Evolutionary conservation across 2,113 vertebrate species (phyloP), one percentile per base, ranked within the genome.

Genomic region (Microtus richardsoni): DNA sequence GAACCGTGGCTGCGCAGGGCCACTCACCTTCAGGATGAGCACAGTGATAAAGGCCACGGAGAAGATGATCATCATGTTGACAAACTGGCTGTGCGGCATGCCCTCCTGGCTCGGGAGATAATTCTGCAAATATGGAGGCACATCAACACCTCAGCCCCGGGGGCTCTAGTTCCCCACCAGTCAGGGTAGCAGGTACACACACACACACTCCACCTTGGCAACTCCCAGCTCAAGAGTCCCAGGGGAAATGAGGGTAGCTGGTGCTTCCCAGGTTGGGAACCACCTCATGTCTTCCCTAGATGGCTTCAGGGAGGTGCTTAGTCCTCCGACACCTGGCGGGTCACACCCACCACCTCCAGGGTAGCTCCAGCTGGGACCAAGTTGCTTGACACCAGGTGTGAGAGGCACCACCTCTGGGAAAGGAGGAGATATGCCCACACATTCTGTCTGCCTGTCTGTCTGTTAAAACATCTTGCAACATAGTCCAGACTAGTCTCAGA

Each of bases 1-100:
- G 91, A 75, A 79, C 68, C 16, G 0, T 0, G 2, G 13, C 10
- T 11, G 7, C 0, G 3, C 6, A 0, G 4, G 24, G 4, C 30
- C 62, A 9, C 86, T 95, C 97, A 99, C 99, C 98, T 99, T 99
- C 80, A 99, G 96, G 71, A 98, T 36, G 33, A 99, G 98, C 89
- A 98, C 98, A 0, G 97, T 96, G 41, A 98, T 1, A 58, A 99
- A 99, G 0, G 98, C 98, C 0, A 98, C 3, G 11, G 97, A 98
- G 94, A 99, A 98, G 85, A 98, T 97, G 97, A 98, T 39, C 97
- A 98, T 98, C 95, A 98, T 90, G 74, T 97, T 98, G 96, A 97
- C 0, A 0, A 98, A 98, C 49, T 98, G 98, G 70, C 91, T 91
- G 5, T 92, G 96, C 1, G 97, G 49, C 90, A 98, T n/a, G 36